Conservation (phyloP, 2,113 vertebrate species). For the Microtus ochrogaster region DNA sequence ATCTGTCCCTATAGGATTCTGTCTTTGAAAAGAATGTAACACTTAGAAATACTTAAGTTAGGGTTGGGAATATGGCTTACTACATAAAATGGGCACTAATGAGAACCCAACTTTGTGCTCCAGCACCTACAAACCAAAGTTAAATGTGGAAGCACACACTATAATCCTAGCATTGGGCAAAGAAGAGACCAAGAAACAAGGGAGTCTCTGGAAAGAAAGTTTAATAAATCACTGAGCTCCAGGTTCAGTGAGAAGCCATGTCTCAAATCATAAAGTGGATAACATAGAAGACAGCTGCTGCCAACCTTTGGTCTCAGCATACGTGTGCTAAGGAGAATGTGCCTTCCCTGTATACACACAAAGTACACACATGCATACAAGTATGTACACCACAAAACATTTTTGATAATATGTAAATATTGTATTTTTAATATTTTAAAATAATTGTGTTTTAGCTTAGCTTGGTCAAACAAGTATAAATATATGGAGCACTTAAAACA, state of each 20-base stretch:
- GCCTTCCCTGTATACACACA: not conserved
- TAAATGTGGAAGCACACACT: no score
- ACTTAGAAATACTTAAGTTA: slow-evolving; percentile 23
- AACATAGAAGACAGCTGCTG: no score
- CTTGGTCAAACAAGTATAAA: not conserved
- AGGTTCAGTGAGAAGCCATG: not conserved
- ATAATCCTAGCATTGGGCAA: not conserved
- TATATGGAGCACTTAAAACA: not conserved
- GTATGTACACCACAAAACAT: not conserved
- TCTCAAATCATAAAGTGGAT: not conserved
- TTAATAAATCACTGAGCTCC: not conserved
- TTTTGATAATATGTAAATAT: not conserved
- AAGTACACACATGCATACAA: not conserved
- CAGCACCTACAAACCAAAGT: not conserved
- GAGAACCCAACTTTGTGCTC: no score
- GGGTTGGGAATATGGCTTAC: not conserved
- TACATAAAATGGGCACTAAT: not conserved
- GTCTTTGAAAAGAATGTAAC: slow-evolving; percentile 15
- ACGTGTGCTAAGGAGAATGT: no score
- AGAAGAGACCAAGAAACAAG: no score
- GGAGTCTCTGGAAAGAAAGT: not conserved
- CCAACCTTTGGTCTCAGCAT: not conserved
- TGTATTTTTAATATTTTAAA: not conserved
- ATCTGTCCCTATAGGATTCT: not conserved
- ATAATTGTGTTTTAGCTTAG: slow-evolving; percentile 43